Conservation (phyloP, 2,888 invertebrate species). For the Achlya flavicornis region DNA sequence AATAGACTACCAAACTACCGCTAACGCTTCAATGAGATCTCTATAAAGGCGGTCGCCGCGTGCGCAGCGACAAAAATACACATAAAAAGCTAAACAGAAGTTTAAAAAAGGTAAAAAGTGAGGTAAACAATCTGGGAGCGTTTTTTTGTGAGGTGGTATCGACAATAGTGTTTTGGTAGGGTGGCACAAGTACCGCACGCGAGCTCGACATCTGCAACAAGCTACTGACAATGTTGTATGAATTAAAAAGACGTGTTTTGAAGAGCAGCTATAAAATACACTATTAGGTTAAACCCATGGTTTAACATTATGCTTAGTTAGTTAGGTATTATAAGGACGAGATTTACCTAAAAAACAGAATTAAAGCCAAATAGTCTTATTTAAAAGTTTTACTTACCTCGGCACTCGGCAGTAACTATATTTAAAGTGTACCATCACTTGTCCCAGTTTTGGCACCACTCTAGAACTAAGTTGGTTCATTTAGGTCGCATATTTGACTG, state of each 20-base stretch:
- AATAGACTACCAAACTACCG: slow-evolving; percentile 61
- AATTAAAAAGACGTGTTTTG: slow-evolving; percentile 3
- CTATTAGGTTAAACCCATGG: background rate
- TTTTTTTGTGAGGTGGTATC: slow-evolving; percentile 64
- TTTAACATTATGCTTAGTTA: background rate
- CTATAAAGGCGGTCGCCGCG: slow-evolving; percentile 71
- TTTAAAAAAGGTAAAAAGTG: slow-evolving; percentile 81
- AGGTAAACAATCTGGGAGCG: slow-evolving; percentile 79
- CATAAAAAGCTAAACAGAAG: slow-evolving; percentile 73
- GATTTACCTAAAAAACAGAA: too few relatives aligned
- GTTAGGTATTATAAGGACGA: background rate
- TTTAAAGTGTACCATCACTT: too few relatives aligned
- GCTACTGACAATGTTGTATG: background rate
- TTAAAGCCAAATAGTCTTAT: too few relatives aligned
- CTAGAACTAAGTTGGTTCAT: too few relatives aligned
- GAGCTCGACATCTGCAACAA: slow-evolving; percentile 60
- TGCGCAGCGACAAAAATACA: slow-evolving; percentile 74
- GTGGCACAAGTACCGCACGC: slow-evolving; percentile 71
- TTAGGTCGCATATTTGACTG: too few relatives aligned
- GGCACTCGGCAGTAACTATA: too few relatives aligned
- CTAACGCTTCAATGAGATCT: slow-evolving; percentile 70
- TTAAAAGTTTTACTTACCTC: too few relatives aligned
- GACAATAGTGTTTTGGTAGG: slow-evolving; percentile 66
- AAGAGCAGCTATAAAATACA: background rate
- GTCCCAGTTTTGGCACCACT: too few relatives aligned